Percentiles rank a stretch among this genome's conserved stretches.
Evolutionary conservation across 2,888 invertebrate species (phyloP).

Genomic region (Lysandra bellargus): DNA sequence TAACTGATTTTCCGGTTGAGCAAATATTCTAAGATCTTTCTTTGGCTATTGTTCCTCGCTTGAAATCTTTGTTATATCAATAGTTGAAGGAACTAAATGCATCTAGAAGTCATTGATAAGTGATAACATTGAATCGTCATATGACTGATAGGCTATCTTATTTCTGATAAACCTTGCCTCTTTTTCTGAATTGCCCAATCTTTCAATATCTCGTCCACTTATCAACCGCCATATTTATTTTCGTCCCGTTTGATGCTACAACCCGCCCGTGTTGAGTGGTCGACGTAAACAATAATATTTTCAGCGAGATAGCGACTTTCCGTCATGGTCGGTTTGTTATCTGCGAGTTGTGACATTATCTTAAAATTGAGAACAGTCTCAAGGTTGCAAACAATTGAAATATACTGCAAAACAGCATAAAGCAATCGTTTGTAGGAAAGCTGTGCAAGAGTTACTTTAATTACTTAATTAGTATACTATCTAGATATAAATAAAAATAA

Average conservation of each 20-base stretch:
- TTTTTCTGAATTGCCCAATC: constrained; percentile 21
- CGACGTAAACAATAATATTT: constrained; percentile 5
- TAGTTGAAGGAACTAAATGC: not conserved
- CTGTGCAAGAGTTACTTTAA: not conserved
- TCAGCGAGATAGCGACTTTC: not conserved
- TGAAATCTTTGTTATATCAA: not conserved
- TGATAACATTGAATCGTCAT: not conserved
- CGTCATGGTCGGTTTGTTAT: constrained; percentile 3
- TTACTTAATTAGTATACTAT: not conserved
- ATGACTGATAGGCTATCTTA: not conserved
- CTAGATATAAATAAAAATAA: too few species aligned
- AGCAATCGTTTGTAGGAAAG: not conserved
- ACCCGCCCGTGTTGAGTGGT: constrained; percentile 28
- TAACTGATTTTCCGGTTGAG: too few species aligned
- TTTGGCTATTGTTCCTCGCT: too few species aligned
- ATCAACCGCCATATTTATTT: constrained; percentile 36
- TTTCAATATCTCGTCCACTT: constrained; percentile 24
- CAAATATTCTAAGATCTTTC: too few species aligned
- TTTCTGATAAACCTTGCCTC: not conserved
- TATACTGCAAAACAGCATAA: not conserved
- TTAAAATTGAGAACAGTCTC: constrained; percentile 28
- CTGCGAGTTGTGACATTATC: constrained; percentile 24
- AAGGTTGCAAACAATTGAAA: constrained; percentile 23
- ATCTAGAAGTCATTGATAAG: not conserved
- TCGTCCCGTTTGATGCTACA: constrained; percentile 5